Percentiles rank a stretch among this genome's conserved stretches.
Evolutionary conservation across 2,113 vertebrate species (phyloP).

Genomic region (Xenopus borealis): DNA sequence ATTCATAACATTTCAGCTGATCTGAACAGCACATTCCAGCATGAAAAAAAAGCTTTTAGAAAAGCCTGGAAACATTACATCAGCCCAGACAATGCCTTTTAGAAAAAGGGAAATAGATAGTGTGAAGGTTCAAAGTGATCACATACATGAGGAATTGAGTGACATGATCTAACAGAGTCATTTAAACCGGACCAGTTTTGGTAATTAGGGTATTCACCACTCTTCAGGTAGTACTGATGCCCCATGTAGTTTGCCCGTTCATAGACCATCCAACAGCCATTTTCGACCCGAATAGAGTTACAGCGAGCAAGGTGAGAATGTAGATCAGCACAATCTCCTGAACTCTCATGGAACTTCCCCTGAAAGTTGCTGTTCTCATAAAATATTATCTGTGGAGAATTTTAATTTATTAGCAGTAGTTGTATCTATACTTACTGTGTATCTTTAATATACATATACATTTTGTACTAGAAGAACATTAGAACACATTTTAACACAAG

Average conservation of each 20-base stretch:
- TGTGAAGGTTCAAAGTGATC: neutral
- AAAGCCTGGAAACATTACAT: too few relatives aligned
- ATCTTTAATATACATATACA: too few relatives aligned
- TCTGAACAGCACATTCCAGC: too few relatives aligned
- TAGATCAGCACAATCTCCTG: constrained; percentile 54
- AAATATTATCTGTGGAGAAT: constrained; percentile 1
- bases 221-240: constrained; percentile 54
- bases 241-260: constrained; percentile 55
- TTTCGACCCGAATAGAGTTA: constrained; percentile 54
- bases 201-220: constrained; percentile 56
- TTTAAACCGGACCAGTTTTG: constrained; percentile 48
- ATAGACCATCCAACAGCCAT: constrained; percentile 56
- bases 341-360: constrained; percentile 51
- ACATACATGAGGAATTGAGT: constrained; percentile 30
- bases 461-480: too few relatives aligned
- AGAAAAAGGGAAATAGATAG: too few relatives aligned
- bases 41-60: too few relatives aligned
- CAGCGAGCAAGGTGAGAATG: constrained; percentile 53
- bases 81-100: too few relatives aligned
- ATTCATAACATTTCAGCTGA: too few relatives aligned
- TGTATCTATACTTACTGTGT: too few relatives aligned
- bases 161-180: neutral
- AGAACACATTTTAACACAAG: too few relatives aligned
- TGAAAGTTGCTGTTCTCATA: constrained; percentile 37
- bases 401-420: too few relatives aligned